Percentiles rank a stretch among this genome's conserved stretches.
These are phyloP conservation scores for Lacerta bilineata DNA, from an alignment of 2,797 vertebrate genomes.

Conservation along the genomic window DNA sequence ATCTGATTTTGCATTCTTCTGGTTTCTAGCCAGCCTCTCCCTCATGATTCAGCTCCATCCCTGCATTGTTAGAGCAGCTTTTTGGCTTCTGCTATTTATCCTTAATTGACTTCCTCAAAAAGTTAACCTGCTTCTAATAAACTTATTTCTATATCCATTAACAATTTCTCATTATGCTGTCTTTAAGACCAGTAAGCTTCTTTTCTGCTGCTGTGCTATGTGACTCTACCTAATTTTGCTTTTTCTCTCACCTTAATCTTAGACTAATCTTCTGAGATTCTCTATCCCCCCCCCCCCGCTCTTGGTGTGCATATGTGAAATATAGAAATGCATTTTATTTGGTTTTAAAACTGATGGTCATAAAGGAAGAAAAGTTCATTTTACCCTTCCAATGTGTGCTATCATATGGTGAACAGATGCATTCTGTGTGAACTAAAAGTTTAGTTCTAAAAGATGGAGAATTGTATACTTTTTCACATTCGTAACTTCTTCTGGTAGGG, in stretches of 20 bases:
- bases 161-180: constrained; percentile 14
- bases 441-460: background rate
- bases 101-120: constrained; percentile 26
- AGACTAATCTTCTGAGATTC: background rate
- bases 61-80: background rate
- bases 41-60: constrained; percentile 29
- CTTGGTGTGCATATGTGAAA: background rate
- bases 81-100: constrained; percentile 10
- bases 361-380: background rate
- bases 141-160: constrained; percentile 30
- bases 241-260: background rate
- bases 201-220: background rate
- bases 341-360: background rate
- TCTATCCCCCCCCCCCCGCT: background rate
- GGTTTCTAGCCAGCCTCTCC: constrained; percentile 23
- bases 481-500: background rate
- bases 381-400: background rate
- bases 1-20: constrained; percentile 35
- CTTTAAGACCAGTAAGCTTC: background rate
- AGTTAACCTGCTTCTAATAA: background rate
- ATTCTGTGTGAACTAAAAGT: background rate
- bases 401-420: background rate
- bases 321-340: background rate
- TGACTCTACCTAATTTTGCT: background rate
- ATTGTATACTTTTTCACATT: background rate